These are phyloP conservation scores for Caenorhabditis doughertyi DNA, from an alignment of 2,888 invertebrate species.

Conservation along the genomic window DNA sequence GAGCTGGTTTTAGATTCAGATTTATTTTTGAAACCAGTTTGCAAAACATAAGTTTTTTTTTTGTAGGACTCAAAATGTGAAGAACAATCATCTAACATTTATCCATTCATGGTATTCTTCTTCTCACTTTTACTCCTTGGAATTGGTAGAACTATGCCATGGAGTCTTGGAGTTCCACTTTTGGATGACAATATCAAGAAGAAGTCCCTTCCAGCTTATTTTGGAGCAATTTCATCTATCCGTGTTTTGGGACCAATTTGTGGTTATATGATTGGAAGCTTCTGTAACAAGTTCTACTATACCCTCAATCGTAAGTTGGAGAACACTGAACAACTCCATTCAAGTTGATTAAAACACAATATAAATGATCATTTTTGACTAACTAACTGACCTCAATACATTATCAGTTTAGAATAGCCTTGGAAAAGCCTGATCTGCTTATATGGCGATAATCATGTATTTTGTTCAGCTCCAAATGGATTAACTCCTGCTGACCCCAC, in stretches of 20 bases:
- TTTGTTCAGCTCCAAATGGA: constrained; percentile 75
- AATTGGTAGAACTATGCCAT: constrained; percentile 81
- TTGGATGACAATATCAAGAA: constrained; percentile 83
- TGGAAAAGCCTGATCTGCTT: too few species aligned
- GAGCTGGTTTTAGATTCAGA: too few species aligned
- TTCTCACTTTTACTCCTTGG: constrained; percentile 80
- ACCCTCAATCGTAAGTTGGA: constrained; percentile 75
- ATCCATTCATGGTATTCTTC: constrained; percentile 80
- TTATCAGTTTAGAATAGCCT: too few species aligned
- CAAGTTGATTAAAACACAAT: too few species aligned
- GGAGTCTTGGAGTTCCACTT: constrained; percentile 82
- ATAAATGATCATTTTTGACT: too few species aligned
- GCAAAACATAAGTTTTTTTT: neutral
- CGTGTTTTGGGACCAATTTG: constrained; percentile 82
- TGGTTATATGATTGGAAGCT: constrained; percentile 82
- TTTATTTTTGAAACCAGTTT: too few species aligned
- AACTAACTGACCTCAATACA: too few species aligned
- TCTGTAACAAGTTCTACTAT: constrained; percentile 80
- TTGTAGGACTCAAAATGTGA: constrained; percentile 74
- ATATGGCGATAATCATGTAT: too few species aligned
- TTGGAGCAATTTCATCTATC: constrained; percentile 82
- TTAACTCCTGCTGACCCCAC: constrained; percentile 83
- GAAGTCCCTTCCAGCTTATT: constrained; percentile 81
- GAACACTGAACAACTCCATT: too few species aligned
- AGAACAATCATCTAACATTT: constrained; percentile 73